Base-by-base conservation (phyloP, 2,113 vertebrate genomes). In the Vidua chalybeata region DNA sequence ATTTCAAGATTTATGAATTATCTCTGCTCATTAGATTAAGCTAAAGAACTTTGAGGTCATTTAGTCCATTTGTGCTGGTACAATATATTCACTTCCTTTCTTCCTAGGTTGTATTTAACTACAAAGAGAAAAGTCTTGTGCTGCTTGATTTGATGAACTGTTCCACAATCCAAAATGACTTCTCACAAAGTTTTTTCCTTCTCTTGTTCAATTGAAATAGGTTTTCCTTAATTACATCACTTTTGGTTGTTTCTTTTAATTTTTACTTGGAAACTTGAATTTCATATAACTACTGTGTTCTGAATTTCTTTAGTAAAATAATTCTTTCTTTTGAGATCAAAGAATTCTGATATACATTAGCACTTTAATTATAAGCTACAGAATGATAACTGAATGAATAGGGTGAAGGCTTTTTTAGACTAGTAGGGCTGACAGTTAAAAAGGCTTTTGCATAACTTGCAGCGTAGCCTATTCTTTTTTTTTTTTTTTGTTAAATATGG, bases 321-420 rank as follows among this genome's bases (percentile, higher is more conserved):
- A 59, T 72, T 62, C 63, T 95, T 96, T 95, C 73, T 95, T 97
- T 93, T 90, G 58, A 93, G 75, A 96, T 97, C 90, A 97, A 91
- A 95, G 93, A 39, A 90, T 94, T 92, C 72, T 84, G 73, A 83
- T 97, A 74, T 61, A 90, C 15, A 77, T 77, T 73, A 91, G 45
- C 77, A 74, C 58, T 64, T 54, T 87, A 82, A 89, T 91, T 49
- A 84, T 78, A 93, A 75, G 78, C 77, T 71, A 15, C 30, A 73
- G 59, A 77, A 54, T 87, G 74, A 80, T 84, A 90, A 82, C 24
- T 68, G 73, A 59, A 71, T 89, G 85, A 95, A 94, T 48, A 78
- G 78, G 62, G 52, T 8, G 37, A 37, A 88, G 66, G 35, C 79
- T 87, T 71, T 73, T 87, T 51, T 51, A 78, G 90, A 66, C 63